Base-by-base conservation (phyloP, 2,113 vertebrate genomes). In the Crypturellus undulatus region DNA sequence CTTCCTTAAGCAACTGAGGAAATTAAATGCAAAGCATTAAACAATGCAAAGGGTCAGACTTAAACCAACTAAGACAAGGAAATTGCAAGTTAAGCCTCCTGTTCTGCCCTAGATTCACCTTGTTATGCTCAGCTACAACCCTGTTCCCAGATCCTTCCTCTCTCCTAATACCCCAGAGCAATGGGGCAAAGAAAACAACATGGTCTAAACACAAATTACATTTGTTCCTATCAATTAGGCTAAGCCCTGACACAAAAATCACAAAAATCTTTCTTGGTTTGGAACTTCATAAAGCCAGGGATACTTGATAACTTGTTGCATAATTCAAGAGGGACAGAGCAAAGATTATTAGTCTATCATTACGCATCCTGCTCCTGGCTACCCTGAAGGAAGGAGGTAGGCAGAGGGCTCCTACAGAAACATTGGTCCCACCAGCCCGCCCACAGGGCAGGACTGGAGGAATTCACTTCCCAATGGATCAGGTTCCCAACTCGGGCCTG, bases 41-140 rank as follows among this genome's bases (percentile, higher is more conserved):
- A 94, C 63, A 81, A 95, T 60, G 36, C 6, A 1, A 75, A 91
- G 58, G 72, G 90, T 84, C 84, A 90, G 82, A 87, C 52, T 92
- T 88, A 92, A 95, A 79, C 68, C 73, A 95, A 96, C 91, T 96
- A 93, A 92, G 90, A 79, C 78, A 85, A 95, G 96, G 96, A 97
- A 97, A 96, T 95, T 94, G 79, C 79, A 77, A 86, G 90, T 95
- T 97, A 97, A 97, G 95, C 90, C 87, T 88, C 84, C 63, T 58
- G 30, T 30, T 87, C 70, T 91, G 87, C 93, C 79, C 81, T 95
- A 86, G 86, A 90, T 89, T 96, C 94, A 96, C 95, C 93, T 94
- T 96, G 90, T 40, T 95, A 93, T 87, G 63, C 63, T 94, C 88
- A 92, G 84, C 54, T 80, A 38, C 78, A 12, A 28, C n/a, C 87